Evolutionary conservation across 2,113 vertebrate species (phyloP).

Genomic region (Pogonocichla stellata): DNA sequence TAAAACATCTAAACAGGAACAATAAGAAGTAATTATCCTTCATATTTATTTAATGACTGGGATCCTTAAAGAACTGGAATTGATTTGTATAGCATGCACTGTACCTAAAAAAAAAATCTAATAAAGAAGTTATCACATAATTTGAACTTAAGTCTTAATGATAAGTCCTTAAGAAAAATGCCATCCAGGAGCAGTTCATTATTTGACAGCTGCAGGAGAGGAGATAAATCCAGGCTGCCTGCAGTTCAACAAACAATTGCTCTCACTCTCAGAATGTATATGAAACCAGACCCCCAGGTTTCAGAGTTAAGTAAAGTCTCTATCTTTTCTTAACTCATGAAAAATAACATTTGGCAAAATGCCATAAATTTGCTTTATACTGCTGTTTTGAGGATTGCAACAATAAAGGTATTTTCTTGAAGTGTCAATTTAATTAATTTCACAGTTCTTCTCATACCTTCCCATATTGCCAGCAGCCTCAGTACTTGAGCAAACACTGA

Average conservation of each 20-base stretch:
- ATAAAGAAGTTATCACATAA: neutral
- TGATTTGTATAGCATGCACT: neutral
- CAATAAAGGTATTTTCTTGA: neutral
- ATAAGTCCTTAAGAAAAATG: neutral
- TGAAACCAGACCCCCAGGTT: neutral
- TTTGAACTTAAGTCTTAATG: neutral
- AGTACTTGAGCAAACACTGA: neutral
- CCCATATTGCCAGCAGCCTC: neutral
- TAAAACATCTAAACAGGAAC: neutral
- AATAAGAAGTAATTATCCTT: neutral
- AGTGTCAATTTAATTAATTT: conserved; percentile 16
- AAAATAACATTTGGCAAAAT: neutral
- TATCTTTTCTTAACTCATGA: neutral
- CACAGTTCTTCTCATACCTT: neutral
- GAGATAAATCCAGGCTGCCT: neutral
- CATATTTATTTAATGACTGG: neutral
- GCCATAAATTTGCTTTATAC: neutral
- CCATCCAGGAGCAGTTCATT: neutral
- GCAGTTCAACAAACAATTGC: neutral
- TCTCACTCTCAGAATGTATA: neutral
- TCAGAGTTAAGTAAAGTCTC: neutral
- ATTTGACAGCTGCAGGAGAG: neutral
- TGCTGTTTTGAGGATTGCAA: neutral
- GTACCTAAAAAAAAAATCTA: neutral
- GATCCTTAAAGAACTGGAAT: neutral